Conservation (phyloP, 2,113 vertebrate species). For the Podilymbus podiceps region DNA sequence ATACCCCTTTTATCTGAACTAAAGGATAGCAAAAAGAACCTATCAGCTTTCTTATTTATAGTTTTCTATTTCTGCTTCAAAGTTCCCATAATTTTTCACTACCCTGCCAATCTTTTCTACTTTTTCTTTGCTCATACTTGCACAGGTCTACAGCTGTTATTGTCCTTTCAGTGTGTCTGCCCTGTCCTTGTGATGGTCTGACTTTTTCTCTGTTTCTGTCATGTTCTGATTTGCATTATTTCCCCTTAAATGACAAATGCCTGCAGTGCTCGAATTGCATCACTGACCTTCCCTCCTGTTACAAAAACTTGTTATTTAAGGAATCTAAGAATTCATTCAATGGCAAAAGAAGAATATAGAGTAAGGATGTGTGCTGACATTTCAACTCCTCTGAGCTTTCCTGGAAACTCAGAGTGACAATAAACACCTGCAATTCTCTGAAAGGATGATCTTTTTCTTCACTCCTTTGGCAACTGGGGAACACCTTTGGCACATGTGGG, state of each 20-base stretch:
- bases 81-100: neutral
- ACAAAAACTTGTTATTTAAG: neutral
- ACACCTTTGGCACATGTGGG: neutral
- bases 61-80: neutral
- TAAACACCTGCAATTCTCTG: neutral
- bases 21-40: neutral
- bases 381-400: constrained; percentile 17
- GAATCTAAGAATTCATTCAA: neutral
- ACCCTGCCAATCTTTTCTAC: neutral
- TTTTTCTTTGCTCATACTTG: neutral
- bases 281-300: neutral
- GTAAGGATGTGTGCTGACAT: neutral
- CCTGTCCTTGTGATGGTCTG: neutral
- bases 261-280: neutral
- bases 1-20: neutral
- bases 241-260: neutral
- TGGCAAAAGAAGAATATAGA: neutral
- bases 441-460: neutral
- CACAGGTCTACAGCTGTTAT: neutral
- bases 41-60: neutral
- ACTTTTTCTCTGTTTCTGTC: neutral
- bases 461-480: neutral
- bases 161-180: neutral
- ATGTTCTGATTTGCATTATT: neutral
- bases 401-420: neutral